These are phyloP conservation scores for Drosophila ezoana DNA, from an alignment of 2,888 invertebrate species.

Conservation along the genomic window DNA sequence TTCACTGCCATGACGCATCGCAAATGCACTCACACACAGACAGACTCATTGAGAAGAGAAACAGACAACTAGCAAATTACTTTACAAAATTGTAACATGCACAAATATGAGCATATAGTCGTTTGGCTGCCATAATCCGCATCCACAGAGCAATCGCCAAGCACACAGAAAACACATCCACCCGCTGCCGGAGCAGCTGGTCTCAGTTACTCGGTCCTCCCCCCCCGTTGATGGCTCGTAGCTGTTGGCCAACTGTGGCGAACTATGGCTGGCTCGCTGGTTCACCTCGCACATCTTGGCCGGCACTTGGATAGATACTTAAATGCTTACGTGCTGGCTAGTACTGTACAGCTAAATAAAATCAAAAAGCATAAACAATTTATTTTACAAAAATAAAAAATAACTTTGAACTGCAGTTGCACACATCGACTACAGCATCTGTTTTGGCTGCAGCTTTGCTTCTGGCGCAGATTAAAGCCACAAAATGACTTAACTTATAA, in stretches of 20 bases:
- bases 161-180: conserved; percentile 30
- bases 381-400: conserved; percentile 57
- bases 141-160: conserved; percentile 31
- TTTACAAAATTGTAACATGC: conserved; percentile 69
- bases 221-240: conserved; percentile 15
- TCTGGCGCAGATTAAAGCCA: conserved; percentile 53
- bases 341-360: conserved; percentile 44
- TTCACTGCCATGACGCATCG: conserved; percentile 58
- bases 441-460: conserved; percentile 38
- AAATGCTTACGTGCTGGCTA: conserved; percentile 38
- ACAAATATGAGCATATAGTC: conserved; percentile 69
- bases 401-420: conserved; percentile 52
- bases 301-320: conserved; percentile 39
- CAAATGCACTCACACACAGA: conserved; percentile 19
- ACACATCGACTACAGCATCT: conserved; percentile 21
- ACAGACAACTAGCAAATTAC: conserved; percentile 59
- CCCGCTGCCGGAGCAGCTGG: conserved; percentile 51
- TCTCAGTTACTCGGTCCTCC: conserved; percentile 9
- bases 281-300: conserved; percentile 69
- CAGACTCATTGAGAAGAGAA: not conserved
- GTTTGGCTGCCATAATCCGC: conserved; percentile 59
- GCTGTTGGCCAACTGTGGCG: conserved; percentile 40
- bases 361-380: conserved; percentile 75
- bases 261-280: conserved; percentile 41
- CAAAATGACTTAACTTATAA: conserved; percentile 76